Evolutionary conservation across 1,140 invertebrate species (phyloP).

Genomic region (Sitobion miscanthi): DNA sequence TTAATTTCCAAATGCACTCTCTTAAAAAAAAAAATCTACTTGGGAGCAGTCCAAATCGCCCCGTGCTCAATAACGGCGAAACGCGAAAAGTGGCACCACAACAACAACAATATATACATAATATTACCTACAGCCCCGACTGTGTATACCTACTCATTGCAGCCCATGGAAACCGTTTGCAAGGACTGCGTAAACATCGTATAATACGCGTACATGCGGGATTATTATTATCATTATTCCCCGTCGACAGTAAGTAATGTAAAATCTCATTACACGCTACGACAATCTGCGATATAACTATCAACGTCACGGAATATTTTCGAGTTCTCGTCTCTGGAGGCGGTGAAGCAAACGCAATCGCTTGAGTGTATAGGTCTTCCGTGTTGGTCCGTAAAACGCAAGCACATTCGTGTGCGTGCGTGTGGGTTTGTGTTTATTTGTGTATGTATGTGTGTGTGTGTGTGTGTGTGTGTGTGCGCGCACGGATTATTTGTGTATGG

Average conservation of each 20-base stretch:
- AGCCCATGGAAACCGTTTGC: no score
- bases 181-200: not conserved
- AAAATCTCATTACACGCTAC: conserved; percentile 13
- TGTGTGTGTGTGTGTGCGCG: no score
- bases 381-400: not conserved
- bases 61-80: not conserved
- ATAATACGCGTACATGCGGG: not conserved
- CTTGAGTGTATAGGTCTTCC: not conserved
- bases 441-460: not conserved
- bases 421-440: not conserved
- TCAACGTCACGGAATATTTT: not conserved
- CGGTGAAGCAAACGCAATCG: not conserved
- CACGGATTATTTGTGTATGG: not conserved
- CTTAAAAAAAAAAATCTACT: conserved; percentile 19
- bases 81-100: not conserved
- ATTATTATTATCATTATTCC: not conserved
- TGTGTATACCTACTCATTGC: no score
- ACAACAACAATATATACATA: not conserved
- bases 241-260: not conserved
- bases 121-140: not conserved
- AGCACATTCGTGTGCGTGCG: no score
- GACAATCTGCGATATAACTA: no score
- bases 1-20: not conserved
- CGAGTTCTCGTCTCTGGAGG: not conserved
- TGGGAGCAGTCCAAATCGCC: not conserved